Evolutionary conservation across 2,113 vertebrate genomes (phyloP).

Genomic region (Rhynchomys soricoides): DNA sequence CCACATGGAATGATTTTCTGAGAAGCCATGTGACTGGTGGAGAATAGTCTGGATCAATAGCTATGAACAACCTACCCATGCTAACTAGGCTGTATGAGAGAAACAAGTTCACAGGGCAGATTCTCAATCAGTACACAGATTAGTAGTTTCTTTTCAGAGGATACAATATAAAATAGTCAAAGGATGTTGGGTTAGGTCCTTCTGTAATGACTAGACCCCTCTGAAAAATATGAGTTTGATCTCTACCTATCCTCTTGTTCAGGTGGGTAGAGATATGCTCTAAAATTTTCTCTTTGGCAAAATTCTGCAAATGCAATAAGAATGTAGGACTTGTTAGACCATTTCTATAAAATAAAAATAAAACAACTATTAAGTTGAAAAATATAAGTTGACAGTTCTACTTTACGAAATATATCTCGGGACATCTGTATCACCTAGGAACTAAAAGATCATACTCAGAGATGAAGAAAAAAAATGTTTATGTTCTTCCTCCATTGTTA

Average conservation of each 20-base stretch:
- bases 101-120: not conserved
- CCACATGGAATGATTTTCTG: constrained; percentile 45
- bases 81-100: not conserved
- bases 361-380: not conserved
- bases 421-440: not conserved
- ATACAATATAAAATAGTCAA: constrained; percentile 22
- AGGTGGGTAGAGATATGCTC: not conserved
- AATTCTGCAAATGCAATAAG: not conserved
- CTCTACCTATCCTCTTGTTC: not conserved
- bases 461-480: not conserved
- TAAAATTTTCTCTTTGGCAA: not conserved
- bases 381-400: not conserved
- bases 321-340: not conserved
- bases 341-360: not conserved
- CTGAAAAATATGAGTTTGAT: constrained; percentile 54
- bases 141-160: constrained; percentile 52
- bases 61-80: constrained; percentile 50
- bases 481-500: not conserved
- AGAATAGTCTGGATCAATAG: not conserved
- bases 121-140: constrained; percentile 45
- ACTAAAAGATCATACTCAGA: not conserved
- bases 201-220: not conserved
- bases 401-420: not conserved
- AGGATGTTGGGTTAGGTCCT: constrained; percentile 25
- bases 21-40: constrained; percentile 16